A percentile compares a stretch with the other conserved stretches of the same genome.
Evolutionary conservation across 1,140 invertebrate species (phyloP).

Genomic region (Cheumatopsyche charites): DNA sequence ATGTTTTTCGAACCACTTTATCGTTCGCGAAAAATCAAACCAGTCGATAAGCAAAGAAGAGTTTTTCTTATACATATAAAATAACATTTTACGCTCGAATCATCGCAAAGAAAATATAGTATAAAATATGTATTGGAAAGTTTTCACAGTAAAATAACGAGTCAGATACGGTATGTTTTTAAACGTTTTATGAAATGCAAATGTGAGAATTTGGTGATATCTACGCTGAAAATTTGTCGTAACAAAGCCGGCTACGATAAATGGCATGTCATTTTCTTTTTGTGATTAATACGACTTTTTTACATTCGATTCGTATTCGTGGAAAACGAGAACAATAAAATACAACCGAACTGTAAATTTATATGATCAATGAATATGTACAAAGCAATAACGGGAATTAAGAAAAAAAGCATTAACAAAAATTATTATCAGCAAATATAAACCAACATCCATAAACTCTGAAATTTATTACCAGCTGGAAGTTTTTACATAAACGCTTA

Average conservation of each 20-base stretch:
- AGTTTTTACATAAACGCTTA: no score
- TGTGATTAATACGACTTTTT: constrained; percentile 36
- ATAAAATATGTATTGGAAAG: no score
- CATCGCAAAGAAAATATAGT: no score
- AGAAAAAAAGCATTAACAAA: no score
- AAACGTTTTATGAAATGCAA: constrained; percentile 12
- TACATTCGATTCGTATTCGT: constrained; percentile 11
- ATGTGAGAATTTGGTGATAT: constrained; percentile 24
- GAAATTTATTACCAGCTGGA: background rate
- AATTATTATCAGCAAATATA: no score
- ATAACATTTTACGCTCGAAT: no score
- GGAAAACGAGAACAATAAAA: constrained; percentile 10
- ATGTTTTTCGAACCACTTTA: no score
- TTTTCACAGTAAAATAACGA: no score
- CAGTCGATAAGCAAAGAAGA: no score
- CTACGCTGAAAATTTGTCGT: constrained; percentile 29
- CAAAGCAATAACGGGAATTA: background rate
- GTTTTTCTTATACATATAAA: no score
- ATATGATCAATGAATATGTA: constrained; percentile 10
- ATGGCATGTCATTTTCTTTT: constrained; percentile 31
- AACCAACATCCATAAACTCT: background rate
- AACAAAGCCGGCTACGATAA: constrained; percentile 21
- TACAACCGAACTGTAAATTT: constrained; percentile 15
- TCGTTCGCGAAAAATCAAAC: no score
- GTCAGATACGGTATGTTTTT: background rate